Evolutionary conservation across 2,113 vertebrate genomes (phyloP), one percentile per base, ranked within the genome.

Genomic region (Nesogale talazaci): DNA sequence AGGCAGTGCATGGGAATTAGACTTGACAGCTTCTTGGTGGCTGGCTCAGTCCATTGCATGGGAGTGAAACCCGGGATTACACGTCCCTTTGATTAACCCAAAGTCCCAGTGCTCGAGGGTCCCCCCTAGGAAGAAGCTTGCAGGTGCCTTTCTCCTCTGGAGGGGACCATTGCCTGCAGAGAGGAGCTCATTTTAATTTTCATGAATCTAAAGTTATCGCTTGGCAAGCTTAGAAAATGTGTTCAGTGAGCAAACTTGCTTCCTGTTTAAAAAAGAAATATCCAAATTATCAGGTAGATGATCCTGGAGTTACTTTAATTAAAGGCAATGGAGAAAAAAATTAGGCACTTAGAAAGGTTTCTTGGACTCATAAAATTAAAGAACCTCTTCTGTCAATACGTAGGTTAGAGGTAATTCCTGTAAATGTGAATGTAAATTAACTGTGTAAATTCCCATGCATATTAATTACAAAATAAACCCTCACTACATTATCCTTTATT

Each of bases 271-370:
- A 94, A 95, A 90, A 95, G 94, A 75, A 74, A 88, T 89, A 92
- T 94, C 81, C 82, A 94, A 94, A 94, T 97, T 95, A 92, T 95
- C 92, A 95, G 94, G 91, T 96, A 96, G 93, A 94, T 96, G 95
- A 96, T 95, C 93, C 94, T 94, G 85, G 81, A 93, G 88, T 94
- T 96, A 96, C 95, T 97, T 96, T 96, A 96, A 97, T 96, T 94
- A 96, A 96, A 97, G 61, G 92, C 92, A 97, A 95, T 97, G 93
- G 90, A 95, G 95, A 96, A 95, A 96, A 96, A 97, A 95, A 95
- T 92, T 92, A 96, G 91, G 52, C 69, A 95, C 80, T 95, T 94
- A 95, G 65, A 88, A 94, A 88, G 38, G 20, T 81, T 96, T 96
- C 82, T 94, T 94, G 74, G 67, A 81, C 79, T 96, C 93, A 92